A percentile compares a stretch with the other conserved stretches of the same genome.
phyloP scores from a whole-genome alignment of 2,888 invertebrate genomes.

The Platerodrilus igneus region DNA sequence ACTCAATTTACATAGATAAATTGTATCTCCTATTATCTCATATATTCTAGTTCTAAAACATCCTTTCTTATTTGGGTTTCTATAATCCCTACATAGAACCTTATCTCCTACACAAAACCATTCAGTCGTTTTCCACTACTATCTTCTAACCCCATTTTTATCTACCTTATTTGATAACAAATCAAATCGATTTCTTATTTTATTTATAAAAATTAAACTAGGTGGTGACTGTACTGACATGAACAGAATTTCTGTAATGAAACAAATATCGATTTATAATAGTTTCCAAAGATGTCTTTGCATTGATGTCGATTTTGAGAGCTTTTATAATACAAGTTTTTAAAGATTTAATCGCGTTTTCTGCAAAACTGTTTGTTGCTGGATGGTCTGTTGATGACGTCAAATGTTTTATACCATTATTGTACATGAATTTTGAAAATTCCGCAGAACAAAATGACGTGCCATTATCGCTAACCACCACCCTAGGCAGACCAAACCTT shows the following conservation, averaged over 20 bases:
- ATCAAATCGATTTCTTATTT: conserved; percentile 11
- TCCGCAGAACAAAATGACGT: conserved; percentile 14
- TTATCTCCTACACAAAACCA: conserved; percentile 3
- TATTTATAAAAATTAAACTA: conserved; percentile 1
- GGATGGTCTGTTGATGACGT: conserved; percentile 12
- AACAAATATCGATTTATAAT: conserved; percentile 6
- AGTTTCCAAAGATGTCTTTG: neutral
- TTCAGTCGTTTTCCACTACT: conserved; percentile 5
- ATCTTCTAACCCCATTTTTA: conserved; percentile 1
- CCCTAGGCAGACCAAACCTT: conserved; percentile 19
- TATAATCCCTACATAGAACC: conserved; percentile 9
- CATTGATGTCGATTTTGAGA: conserved; percentile 2
- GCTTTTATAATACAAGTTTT: conserved; percentile 6
- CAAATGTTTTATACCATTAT: conserved; percentile 18
- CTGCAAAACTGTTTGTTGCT: conserved; percentile 10
- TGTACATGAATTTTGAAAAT: conserved; percentile 14
- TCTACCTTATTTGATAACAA: neutral
- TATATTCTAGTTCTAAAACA: conserved; percentile 10
- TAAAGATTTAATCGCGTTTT: conserved; percentile 14
- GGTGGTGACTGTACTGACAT: conserved; percentile 7
- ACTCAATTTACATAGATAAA: conserved; percentile 1
- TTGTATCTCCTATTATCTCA: conserved; percentile 8
- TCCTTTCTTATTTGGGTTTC: conserved; percentile 10
- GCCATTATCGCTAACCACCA: conserved; percentile 24
- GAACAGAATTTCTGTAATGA: conserved; percentile 5